A percentile compares a stretch with the other conserved stretches of the same genome.
Evolutionary conservation across 2,797 vertebrate genomes (phyloP).

Genomic region (Tapera naevia): DNA sequence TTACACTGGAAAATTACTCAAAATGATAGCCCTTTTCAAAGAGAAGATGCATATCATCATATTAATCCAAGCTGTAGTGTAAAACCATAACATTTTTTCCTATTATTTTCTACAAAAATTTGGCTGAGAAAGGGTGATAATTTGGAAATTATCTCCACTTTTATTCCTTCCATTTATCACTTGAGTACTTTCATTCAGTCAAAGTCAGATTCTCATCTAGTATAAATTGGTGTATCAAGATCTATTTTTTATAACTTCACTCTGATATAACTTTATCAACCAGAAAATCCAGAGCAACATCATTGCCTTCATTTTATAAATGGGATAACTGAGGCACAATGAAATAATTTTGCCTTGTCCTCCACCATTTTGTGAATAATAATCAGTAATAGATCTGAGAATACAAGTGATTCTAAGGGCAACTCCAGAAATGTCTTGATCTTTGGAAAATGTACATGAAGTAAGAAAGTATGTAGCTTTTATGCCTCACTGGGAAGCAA

Average conservation of each 20-base stretch:
- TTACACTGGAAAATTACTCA: conserved; percentile 21
- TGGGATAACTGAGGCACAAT: not conserved
- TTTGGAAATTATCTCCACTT: not conserved
- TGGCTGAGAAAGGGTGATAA: not conserved
- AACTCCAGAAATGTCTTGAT: not conserved
- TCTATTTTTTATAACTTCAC: not conserved
- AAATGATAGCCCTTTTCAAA: not conserved
- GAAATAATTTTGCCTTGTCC: not conserved
- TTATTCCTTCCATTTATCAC: not conserved
- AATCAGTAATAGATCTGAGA: not conserved
- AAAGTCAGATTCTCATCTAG: not conserved
- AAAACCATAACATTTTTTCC: not conserved
- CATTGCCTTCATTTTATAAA: not conserved
- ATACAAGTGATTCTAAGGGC: not conserved
- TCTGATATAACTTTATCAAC: not conserved
- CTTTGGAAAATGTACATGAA: not conserved
- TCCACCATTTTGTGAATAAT: not conserved
- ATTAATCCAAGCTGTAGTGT: not conserved
- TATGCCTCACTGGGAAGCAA: not conserved
- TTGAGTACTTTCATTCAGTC: not conserved
- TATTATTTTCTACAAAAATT: not conserved
- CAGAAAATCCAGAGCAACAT: not conserved
- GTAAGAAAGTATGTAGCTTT: not conserved
- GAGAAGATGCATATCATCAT: not conserved
- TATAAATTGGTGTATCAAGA: not conserved